phyloP scores from a whole-genome alignment of 2,797 vertebrate species.

The Protosalanx chinensis region DNA sequence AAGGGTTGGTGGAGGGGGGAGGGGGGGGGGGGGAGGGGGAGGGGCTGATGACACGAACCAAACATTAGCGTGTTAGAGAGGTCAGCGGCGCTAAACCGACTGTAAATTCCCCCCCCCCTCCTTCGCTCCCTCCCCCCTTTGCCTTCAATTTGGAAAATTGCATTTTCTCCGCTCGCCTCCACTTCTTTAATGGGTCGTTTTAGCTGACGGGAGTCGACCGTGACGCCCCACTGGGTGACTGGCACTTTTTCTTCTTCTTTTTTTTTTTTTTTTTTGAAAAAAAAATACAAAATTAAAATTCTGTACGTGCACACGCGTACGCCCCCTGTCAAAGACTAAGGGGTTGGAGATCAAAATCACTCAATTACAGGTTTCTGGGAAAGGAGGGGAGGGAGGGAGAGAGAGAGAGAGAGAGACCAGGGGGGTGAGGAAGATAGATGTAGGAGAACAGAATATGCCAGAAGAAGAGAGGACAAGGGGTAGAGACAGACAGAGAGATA shows the following conservation, averaged over 20 bases:
- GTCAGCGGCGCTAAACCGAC: slow-evolving; percentile 87
- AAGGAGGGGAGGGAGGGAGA: slow-evolving; percentile 16
- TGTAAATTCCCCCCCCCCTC: slow-evolving; percentile 87
- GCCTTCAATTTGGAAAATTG: slow-evolving; percentile 96
- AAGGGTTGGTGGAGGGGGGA: slow-evolving; percentile 84
- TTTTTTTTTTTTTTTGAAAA: no score
- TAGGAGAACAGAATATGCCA: neutral
- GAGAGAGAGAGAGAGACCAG: slow-evolving; percentile 5
- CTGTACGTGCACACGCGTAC: slow-evolving; percentile 45
- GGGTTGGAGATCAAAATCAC: slow-evolving; percentile 45
- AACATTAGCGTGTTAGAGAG: slow-evolving; percentile 95
- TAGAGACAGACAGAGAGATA: slow-evolving; percentile 32
- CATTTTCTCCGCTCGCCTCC: slow-evolving; percentile 81
- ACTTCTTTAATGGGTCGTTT: slow-evolving; percentile 94
- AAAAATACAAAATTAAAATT: no score
- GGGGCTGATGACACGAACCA: slow-evolving; percentile 91
- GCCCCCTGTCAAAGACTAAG: slow-evolving; percentile 47
- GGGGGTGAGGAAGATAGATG: slow-evolving; percentile 7
- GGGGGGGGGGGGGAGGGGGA: slow-evolving; percentile 73
- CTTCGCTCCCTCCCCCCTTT: slow-evolving; percentile 62
- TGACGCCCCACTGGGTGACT: slow-evolving; percentile 30
- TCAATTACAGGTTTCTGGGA: slow-evolving; percentile 37
- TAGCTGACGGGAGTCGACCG: slow-evolving; percentile 91
- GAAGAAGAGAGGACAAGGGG: slow-evolving; percentile 4
- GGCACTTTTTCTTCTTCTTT: no score